Evolutionary conservation across 2,797 vertebrate species (phyloP), one percentile per base, ranked within the genome.

Genomic region (Scolopax bukidnonensis): DNA sequence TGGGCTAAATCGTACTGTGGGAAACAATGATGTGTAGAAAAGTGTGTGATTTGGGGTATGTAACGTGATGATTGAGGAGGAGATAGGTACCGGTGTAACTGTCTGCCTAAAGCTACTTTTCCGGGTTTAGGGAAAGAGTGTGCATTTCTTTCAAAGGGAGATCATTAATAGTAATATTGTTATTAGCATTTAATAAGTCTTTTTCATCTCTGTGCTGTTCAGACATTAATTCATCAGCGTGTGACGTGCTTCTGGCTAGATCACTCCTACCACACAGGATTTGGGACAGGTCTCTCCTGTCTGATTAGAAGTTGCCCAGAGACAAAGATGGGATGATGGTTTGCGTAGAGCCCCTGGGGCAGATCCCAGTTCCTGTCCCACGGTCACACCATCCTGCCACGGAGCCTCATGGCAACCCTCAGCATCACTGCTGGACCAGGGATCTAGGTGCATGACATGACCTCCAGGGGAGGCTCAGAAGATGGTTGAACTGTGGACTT

Each of bases 261-360:
- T 84, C 32, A 20, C 32, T 78, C 67, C 93, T 77, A 12, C 54
- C 78, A 5, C 83, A 4, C 77, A 76, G 93, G 74, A 4, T 88
- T 40, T 64, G 85, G 93, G 94, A 91, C 95, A 80, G 90, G 94
- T 94, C 83, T 84, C 90, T 89, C 93, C 94, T 82, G 91, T 82
- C 82, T 84, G 74, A 16, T 41, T 32, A 69, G 87, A 36, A 69
- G 8, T 51, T 71, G 77, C 84, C 84, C 41, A 2, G 4, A 50
- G 93, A 45, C 50, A 10, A 11, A 25, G 79, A 6, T 24, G 27
- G 71, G 79, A 2, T 16, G 45, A 30, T 59, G 89, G 17, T 90
- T 92, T 88, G 70, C 74, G 27, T 13, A 4, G 33, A 30, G 56
- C 21, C 8, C 24, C 32, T 41, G 78, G 53, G 8, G 73, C 61